A percentile compares a stretch with the other conserved stretches of the same genome.
These are phyloP conservation scores for Tetranychus cinnabarinus DNA, from an alignment of 1,140 invertebrate species.

Conservation along the genomic window DNA sequence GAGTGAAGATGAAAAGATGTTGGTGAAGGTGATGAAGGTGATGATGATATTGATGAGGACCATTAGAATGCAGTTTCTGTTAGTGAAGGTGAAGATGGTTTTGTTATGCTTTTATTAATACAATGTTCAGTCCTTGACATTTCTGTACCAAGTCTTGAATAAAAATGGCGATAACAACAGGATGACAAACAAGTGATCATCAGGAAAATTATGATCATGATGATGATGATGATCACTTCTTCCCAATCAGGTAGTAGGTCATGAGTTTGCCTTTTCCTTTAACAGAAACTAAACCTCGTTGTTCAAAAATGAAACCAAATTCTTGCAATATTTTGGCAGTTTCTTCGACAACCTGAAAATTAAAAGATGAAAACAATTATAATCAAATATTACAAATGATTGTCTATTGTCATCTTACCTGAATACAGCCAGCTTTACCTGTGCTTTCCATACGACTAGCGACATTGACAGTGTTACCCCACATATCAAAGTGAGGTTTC, in stretches of 20 bases:
- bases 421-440: constrained; percentile 76
- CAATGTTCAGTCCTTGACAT: no score
- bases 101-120: no score
- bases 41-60: no score
- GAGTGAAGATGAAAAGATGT: no score
- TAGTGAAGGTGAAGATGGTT: no score
- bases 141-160: no score
- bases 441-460: constrained; percentile 89
- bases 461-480: constrained; percentile 78
- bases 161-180: no score
- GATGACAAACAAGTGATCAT: no score
- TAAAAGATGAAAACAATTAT: not conserved
- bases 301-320: constrained; percentile 72
- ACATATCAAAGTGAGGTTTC: constrained; percentile 88
- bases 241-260: constrained; percentile 61
- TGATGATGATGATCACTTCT: not conserved
- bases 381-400: not conserved
- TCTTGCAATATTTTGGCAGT: constrained; percentile 57
- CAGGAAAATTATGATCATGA: no score
- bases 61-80: no score
- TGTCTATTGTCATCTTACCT: constrained; percentile 31
- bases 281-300: constrained; percentile 66
- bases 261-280: constrained; percentile 86
- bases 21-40: no score
- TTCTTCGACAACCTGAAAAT: constrained; percentile 60